These are phyloP conservation scores for Hyalella azteca DNA, from an alignment of 2,888 invertebrate genomes.

Conservation along the genomic window DNA sequence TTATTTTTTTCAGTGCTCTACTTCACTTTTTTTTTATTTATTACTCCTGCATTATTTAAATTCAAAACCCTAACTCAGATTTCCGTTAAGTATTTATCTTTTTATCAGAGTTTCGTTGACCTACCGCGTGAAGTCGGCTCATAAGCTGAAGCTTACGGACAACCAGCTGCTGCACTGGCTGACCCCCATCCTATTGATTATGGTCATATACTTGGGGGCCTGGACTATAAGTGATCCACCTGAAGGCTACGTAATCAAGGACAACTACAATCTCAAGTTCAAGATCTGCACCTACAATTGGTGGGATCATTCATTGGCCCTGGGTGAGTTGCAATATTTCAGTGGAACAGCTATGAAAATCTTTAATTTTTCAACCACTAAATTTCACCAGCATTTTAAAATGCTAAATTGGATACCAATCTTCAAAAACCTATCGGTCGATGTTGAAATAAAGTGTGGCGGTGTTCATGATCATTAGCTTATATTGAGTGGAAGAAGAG, in stretches of 20 bases:
- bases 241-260: constrained; percentile 76
- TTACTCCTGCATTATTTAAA: no score
- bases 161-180: constrained; percentile 91
- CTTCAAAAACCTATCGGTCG: not conserved
- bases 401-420: no score
- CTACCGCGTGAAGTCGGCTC: constrained; percentile 90
- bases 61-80: no score
- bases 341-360: no score
- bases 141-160: constrained; percentile 90
- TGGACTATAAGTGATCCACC: constrained; percentile 91
- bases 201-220: constrained; percentile 84
- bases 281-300: constrained; percentile 89
- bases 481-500: no score
- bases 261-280: constrained; percentile 79
- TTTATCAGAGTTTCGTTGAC: constrained; percentile 82
- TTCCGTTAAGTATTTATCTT: no score
- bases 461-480: no score
- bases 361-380: no score
- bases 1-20: no score
- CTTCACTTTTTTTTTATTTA: no score
- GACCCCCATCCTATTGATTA: constrained; percentile 87
- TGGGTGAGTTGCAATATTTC: constrained; percentile 68
- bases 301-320: constrained; percentile 93
- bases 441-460: no score
- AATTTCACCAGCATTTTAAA: no score